phyloP scores from a whole-genome alignment of 2,797 vertebrate species.

The Otus scops region DNA sequence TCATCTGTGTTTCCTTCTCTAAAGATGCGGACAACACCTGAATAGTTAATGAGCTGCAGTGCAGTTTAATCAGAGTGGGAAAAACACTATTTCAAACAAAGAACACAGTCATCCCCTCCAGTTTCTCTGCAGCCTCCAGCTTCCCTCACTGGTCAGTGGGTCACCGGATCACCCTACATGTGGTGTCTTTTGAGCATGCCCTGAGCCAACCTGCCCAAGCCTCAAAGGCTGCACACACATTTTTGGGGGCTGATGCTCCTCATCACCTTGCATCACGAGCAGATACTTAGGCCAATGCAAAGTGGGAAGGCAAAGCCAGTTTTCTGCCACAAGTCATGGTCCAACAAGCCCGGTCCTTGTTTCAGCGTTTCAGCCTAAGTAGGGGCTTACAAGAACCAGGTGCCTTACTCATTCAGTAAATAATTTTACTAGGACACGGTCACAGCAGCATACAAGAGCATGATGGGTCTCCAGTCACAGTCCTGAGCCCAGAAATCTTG shows the following conservation, averaged over 20 bases:
- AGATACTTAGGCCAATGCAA: neutral
- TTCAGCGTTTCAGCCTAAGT: fast-evolving
- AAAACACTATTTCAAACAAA: slow-evolving; percentile 32
- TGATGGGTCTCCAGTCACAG: neutral
- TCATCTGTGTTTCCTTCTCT: slow-evolving; percentile 30
- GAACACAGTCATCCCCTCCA: neutral
- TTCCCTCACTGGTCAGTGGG: fast-evolving
- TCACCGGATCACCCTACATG: neutral
- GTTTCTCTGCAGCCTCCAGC: neutral
- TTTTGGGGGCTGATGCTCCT: neutral
- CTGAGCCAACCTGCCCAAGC: neutral
- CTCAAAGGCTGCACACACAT: neutral
- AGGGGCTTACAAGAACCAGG: neutral
- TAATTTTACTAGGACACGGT: neutral
- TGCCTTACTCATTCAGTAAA: neutral
- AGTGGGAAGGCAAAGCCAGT: neutral
- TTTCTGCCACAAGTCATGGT: neutral
- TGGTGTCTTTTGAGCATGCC: neutral
- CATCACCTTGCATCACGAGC: neutral
- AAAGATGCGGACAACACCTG: slow-evolving; percentile 52
- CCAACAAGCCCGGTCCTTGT: too few relatives aligned
- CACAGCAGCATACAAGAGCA: neutral
- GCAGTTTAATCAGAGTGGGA: slow-evolving; percentile 34
- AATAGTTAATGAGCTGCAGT: slow-evolving; percentile 63
- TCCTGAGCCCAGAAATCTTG: neutral